These are phyloP conservation scores for Muntiacus reevesi DNA, from an alignment of 2,113 vertebrate species.

Conservation along the genomic window DNA sequence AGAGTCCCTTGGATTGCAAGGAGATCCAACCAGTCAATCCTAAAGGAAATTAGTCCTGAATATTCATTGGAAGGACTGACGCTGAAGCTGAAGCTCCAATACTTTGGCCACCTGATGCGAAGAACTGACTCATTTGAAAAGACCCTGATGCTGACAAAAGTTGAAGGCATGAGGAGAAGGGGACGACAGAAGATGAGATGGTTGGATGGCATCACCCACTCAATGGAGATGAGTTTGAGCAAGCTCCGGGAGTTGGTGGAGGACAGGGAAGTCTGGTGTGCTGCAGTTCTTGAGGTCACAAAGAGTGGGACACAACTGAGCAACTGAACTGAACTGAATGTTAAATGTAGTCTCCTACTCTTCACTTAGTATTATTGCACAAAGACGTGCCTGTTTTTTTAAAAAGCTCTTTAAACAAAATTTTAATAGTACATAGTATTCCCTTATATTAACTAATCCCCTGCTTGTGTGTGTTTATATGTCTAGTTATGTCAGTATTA, in stretches of 20 bases:
- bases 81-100: background rate
- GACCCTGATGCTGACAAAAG: background rate
- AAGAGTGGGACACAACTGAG: background rate
- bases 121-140: background rate
- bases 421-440: background rate
- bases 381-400: background rate
- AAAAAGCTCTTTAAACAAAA: background rate
- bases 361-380: background rate
- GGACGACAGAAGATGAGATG: background rate
- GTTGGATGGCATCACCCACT: background rate
- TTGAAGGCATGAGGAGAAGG: background rate
- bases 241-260: background rate
- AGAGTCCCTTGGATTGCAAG: background rate
- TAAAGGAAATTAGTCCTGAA: background rate
- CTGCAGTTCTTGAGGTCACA: background rate
- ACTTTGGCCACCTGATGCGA: background rate
- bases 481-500: background rate
- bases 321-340: background rate
- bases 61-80: background rate
- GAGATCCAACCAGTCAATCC: background rate
- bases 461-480: background rate
- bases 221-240: background rate
- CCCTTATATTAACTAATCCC: background rate
- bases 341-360: background rate
- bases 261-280: background rate